Evolutionary conservation across 2,113 vertebrate genomes (phyloP).

Genomic region (Neomonachus schauinslandi): DNA sequence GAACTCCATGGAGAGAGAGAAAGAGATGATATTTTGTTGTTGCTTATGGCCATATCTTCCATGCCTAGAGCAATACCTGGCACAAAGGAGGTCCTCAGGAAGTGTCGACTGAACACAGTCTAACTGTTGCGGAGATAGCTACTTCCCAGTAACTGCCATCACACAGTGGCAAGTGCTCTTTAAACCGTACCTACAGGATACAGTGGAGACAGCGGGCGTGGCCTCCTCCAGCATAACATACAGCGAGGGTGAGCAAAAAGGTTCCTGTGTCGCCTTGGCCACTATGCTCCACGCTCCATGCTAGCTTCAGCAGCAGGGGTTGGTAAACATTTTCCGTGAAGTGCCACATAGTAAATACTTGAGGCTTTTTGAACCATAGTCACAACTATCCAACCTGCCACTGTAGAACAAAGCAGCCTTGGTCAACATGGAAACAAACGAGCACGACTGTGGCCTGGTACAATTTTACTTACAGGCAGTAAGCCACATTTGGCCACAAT

Average conservation of each 20-base stretch:
- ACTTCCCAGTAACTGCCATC: not conserved
- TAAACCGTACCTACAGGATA: not conserved
- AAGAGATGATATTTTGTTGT: not conserved
- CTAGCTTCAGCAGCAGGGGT: not conserved
- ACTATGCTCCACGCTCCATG: not conserved
- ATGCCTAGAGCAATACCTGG: not conserved
- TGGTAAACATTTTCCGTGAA: not conserved
- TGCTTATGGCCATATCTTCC: not conserved
- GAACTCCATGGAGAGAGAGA: not conserved
- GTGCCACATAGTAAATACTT: not conserved
- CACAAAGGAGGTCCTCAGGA: not conserved
- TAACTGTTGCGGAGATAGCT: not conserved
- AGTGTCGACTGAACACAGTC: not conserved
- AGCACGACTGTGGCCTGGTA: not conserved
- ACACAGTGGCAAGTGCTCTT: not conserved
- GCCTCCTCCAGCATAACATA: not conserved
- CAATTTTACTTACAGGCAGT: slow-evolving; percentile 3
- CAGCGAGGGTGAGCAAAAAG: not conserved
- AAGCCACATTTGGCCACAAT: not conserved
- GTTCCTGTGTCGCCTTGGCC: no score
- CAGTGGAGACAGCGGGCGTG: not conserved
- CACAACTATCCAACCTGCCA: not conserved
- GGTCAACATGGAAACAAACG: not conserved
- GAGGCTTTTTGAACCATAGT: not conserved
- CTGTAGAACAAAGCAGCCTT: not conserved